These are phyloP conservation scores for Phenganax subtilis DNA, from an alignment of 92 coral and sea anemone species.

Conservation along the genomic window DNA sequence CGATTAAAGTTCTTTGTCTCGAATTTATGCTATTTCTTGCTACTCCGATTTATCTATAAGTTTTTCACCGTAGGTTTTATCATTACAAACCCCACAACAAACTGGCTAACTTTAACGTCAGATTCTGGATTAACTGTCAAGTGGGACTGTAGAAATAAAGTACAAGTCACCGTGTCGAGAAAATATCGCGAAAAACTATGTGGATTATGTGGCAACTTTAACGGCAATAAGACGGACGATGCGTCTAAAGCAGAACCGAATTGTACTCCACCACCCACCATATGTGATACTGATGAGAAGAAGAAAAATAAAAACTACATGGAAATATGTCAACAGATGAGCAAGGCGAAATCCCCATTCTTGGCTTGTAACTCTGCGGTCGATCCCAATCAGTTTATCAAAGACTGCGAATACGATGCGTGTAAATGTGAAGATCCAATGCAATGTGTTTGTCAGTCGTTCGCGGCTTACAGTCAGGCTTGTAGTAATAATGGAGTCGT, in stretches of 20 bases:
- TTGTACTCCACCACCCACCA: background rate
- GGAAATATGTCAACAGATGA: background rate
- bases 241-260: background rate
- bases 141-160: constrained; percentile 83
- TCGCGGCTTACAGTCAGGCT: constrained; percentile 74
- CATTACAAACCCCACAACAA: background rate
- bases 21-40: no score
- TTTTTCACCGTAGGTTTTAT: constrained; percentile 39
- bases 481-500: constrained; percentile 66
- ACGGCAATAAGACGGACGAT: constrained; percentile 64
- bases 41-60: constrained; percentile 27
- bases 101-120: constrained; percentile 26
- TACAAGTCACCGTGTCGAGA: constrained; percentile 67
- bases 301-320: background rate
- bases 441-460: constrained; percentile 72
- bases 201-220: constrained; percentile 84
- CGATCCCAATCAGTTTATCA: background rate
- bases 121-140: constrained; percentile 61
- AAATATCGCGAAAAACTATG: constrained; percentile 59
- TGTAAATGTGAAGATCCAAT: constrained; percentile 64
- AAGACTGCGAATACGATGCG: constrained; percentile 37
- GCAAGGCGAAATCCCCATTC: background rate
- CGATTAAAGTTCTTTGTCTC: no score
- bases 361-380: background rate
- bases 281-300: background rate